Evolutionary conservation across 2,888 invertebrate genomes (phyloP), one percentile per base, ranked within the genome.

Genomic region (Listrodromus nycthemerus): DNA sequence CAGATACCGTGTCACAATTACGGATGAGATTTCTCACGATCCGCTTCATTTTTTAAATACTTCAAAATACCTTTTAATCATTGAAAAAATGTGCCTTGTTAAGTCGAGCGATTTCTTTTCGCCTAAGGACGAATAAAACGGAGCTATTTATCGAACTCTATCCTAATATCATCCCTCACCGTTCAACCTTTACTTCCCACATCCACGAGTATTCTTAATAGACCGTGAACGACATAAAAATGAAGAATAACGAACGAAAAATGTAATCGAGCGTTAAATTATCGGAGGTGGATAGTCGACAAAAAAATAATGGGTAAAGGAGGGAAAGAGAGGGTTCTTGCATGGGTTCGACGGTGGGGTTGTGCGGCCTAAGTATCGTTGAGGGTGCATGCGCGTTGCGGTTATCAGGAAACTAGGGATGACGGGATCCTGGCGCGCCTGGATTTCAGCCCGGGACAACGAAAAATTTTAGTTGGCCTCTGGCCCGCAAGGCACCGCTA

Each of bases 401-500:
- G 52, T 75, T 78, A 67, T 55, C 81, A 79, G 84, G 78, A 70
- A 58, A 78, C 77, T 63, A 80, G 65, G 75, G 69, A 74, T 69
- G 24, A n/a, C 61, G 73, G 33, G 74, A 75, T 84, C 85, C 82
- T 84, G 84, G 83, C 30, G 75, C 78, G 84, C 85, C 85, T 75
- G 85, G 85, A 85, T 85, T 78, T 85, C 71, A 81, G 83, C 75
- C 85, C 81, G 84, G 85, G 85, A 85, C 73, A 65, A 71, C 74
- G 74, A 37, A 63, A 79, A 67, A 69, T 73, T 82, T 86, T 86
- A 86, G 86, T 86, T 86, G 79, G 80, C 82, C 78, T 33, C 52
- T 52, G 74, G 80, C 77, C 86, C 86, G 86, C 86, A 86, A 76
- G 84, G 86, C 84, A 76, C 83, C 86, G 86, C 86, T 70, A 86